Evolutionary conservation across 2,888 invertebrate genomes (phyloP).

Genomic region (Zygothrica quintamaculata): DNA sequence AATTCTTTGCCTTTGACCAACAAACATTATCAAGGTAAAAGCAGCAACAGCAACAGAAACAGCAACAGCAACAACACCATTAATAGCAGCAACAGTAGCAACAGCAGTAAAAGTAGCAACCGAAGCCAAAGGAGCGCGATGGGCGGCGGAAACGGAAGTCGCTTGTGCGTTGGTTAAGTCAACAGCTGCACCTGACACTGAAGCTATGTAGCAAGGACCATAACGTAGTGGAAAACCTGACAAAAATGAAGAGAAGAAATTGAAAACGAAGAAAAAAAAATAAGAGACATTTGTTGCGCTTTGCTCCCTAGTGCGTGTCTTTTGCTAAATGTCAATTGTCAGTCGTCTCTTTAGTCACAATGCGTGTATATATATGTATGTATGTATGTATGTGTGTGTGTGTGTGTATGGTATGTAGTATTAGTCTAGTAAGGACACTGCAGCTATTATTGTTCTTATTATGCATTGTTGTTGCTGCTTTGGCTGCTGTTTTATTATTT

Average conservation of each 20-base stretch:
- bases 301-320: conserved; percentile 37
- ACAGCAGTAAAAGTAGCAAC: background rate
- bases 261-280: conserved; percentile 3
- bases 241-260: no score
- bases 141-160: conserved; percentile 58
- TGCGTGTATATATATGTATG: conserved; percentile 2
- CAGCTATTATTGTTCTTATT: conserved; percentile 9
- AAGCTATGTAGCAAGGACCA: conserved; percentile 4
- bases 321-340: conserved; percentile 55
- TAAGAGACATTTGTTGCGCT: conserved; percentile 61
- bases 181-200: conserved; percentile 54
- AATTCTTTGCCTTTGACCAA: conserved; percentile 14
- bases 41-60: background rate
- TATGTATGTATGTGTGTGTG: background rate
- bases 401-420: conserved; percentile 1
- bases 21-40: conserved; percentile 28
- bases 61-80: no score
- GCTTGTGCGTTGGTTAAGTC: conserved; percentile 35
- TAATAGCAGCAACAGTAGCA: no score
- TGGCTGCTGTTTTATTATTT: conserved; percentile 15
- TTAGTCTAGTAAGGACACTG: background rate
- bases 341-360: conserved; percentile 6
- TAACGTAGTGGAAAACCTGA: no score
- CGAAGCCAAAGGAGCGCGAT: background rate
- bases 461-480: background rate